Evolutionary conservation across 2,888 invertebrate species (phyloP).

Genomic region (Pseudococcus longispinus): DNA sequence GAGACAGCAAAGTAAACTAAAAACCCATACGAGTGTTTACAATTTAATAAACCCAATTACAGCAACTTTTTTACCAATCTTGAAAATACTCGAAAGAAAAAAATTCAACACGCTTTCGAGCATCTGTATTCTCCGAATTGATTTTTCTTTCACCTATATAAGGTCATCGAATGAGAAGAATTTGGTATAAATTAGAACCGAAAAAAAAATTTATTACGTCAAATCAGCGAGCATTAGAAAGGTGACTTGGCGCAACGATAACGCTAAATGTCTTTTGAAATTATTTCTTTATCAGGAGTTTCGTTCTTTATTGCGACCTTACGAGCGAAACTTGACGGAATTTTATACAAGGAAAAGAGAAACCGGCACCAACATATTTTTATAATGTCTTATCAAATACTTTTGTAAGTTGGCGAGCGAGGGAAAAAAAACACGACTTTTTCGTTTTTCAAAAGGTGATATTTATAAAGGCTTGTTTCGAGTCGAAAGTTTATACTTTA

Average conservation of each 20-base stretch:
- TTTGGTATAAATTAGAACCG: background rate
- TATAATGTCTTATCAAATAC: conserved; percentile 11
- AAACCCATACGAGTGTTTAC: background rate
- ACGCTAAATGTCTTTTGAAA: background rate
- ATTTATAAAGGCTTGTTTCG: background rate
- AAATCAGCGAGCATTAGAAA: background rate
- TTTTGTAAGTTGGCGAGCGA: background rate
- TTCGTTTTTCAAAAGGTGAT: background rate
- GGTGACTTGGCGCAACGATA: background rate
- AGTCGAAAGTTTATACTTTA: background rate
- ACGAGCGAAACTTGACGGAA: background rate
- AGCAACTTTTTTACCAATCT: background rate
- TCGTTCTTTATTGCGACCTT: background rate
- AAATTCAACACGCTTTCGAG: background rate
- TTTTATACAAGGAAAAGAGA: background rate
- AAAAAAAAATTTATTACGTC: background rate
- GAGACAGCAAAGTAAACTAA: background rate
- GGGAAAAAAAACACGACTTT: background rate
- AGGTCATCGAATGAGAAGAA: background rate
- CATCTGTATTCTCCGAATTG: background rate
- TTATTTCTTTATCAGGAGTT: background rate
- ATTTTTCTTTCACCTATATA: background rate
- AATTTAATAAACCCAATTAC: background rate
- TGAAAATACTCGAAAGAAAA: background rate
- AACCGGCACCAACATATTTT: background rate